Percentiles rank a stretch among this genome's conserved stretches.
Conservation (phyloP, 1,140 invertebrate species). For the Microvelia longipes region DNA sequence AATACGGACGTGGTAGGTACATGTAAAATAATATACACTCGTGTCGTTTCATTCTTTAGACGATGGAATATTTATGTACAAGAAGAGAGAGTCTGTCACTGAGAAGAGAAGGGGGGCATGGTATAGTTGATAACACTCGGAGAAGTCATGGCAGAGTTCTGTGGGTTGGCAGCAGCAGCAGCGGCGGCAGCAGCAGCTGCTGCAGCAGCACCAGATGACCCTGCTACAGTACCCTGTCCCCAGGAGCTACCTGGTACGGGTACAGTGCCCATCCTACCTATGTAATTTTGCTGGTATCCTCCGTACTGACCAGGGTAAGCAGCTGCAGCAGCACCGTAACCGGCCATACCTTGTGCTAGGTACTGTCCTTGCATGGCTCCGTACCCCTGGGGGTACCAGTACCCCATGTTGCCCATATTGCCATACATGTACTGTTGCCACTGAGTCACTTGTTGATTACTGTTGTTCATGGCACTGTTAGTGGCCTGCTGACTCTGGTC, state of each 20-base stretch:
- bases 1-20: background rate
- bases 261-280: slow-evolving; percentile 5
- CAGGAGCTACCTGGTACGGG: slow-evolving; percentile 6
- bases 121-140: background rate
- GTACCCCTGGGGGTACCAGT: slow-evolving; percentile 12
- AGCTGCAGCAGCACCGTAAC: slow-evolving; percentile 3
- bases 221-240: slow-evolving; percentile 9
- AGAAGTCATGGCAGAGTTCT: background rate
- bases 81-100: background rate
- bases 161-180: background rate
- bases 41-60: background rate
- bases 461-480: slow-evolving; percentile 4
- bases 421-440: slow-evolving; percentile 11
- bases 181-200: background rate
- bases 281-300: slow-evolving; percentile 11
- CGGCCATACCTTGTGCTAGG: slow-evolving; percentile 7
- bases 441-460: slow-evolving; percentile 7
- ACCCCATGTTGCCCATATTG: slow-evolving; percentile 10
- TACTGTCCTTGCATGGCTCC: slow-evolving; percentile 9
- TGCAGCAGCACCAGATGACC: background rate
- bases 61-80: background rate
- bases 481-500: slow-evolving; percentile 1
- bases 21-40: background rate
- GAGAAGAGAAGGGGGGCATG: background rate
- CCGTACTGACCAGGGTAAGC: slow-evolving; percentile 2